Conservation (phyloP, 2,113 vertebrate genomes). For the Syrrhaptes paradoxus region DNA sequence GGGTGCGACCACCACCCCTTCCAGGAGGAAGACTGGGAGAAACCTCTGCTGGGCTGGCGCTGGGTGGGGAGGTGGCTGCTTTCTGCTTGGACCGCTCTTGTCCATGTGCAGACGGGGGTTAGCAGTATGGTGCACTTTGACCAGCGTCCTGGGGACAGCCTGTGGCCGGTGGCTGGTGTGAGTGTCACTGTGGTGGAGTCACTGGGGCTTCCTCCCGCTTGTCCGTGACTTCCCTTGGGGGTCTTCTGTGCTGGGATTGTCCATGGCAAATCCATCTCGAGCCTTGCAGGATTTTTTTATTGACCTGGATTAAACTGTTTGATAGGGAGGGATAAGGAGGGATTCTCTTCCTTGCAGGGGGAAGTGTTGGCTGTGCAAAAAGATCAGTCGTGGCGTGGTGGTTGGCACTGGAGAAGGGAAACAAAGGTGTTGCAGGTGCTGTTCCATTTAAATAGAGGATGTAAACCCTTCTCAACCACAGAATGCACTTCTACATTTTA, state of each 20-base stretch:
- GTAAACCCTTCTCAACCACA: not conserved
- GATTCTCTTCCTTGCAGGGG: not conserved
- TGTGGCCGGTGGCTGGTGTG: accelerated
- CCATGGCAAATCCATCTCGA: not conserved
- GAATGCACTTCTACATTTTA: not conserved
- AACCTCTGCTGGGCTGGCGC: no score
- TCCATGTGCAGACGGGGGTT: not conserved
- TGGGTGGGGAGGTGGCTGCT: accelerated
- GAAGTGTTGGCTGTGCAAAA: not conserved
- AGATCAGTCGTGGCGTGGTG: not conserved
- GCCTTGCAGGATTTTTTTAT: not conserved
- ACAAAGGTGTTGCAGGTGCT: not conserved
- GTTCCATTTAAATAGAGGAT: not conserved
- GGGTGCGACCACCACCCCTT: not conserved
- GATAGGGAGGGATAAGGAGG: not conserved
- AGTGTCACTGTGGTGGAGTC: not conserved
- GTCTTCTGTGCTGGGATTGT: not conserved
- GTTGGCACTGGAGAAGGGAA: not conserved
- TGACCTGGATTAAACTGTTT: not conserved
- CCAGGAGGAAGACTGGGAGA: not conserved
- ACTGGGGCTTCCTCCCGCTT: not conserved
- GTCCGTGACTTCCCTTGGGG: not conserved
- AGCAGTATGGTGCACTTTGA: not conserved
- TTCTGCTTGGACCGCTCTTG: not conserved
- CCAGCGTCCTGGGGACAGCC: not conserved